Base-by-base conservation (phyloP, 1,140 invertebrate genomes). In the Physella acuta region DNA sequence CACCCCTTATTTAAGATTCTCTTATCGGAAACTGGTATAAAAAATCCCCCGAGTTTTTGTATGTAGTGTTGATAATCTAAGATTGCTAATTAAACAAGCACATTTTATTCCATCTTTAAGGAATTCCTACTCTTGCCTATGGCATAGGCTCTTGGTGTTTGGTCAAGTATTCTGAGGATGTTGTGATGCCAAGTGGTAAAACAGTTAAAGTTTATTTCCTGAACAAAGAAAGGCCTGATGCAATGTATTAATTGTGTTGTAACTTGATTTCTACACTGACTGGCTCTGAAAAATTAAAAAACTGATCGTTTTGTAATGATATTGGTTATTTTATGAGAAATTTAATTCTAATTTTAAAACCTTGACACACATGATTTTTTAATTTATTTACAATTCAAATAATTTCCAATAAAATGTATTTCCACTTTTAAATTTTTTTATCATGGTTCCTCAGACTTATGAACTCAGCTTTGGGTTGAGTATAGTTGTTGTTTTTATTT, bases 71-170 rank as follows among this genome's bases (percentile, higher is more conserved):
- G n/a, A n/a, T n/a, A n/a, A n/a, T n/a, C n/a, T n/a, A n/a, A n/a
- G n/a, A n/a, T n/a, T n/a, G n/a, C n/a, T n/a, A n/a, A n/a, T n/a
- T n/a, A n/a, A n/a, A n/a, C n/a, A n/a, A n/a, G n/a, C n/a, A n/a
- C n/a, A n/a, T n/a, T n/a, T n/a, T n/a, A n/a, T n/a, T n/a, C n/a
- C n/a, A n/a, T n/a, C n/a, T n/a, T n/a, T 72, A 82, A 95, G 94
- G 94, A 78, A 88, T 97, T 75, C 94, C 94, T 63, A 94, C 93
- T 79, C 82, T 97, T 61, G 89, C 93, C 31, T 97, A 97, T 88
- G 95, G 95, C 72, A 82, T 95, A 71, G 92, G 92, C 49, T 93
- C 93, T 16, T 91, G 88, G 70, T 89, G 89, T 75, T 84, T 97
- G 55, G 93, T 95, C 74, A 90, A 86, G 75, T 91, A 94, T 81